A percentile compares a stretch with the other conserved stretches of the same genome.
phyloP scores from a whole-genome alignment of 1,140 invertebrate species.

The Pogonus chalceus region DNA sequence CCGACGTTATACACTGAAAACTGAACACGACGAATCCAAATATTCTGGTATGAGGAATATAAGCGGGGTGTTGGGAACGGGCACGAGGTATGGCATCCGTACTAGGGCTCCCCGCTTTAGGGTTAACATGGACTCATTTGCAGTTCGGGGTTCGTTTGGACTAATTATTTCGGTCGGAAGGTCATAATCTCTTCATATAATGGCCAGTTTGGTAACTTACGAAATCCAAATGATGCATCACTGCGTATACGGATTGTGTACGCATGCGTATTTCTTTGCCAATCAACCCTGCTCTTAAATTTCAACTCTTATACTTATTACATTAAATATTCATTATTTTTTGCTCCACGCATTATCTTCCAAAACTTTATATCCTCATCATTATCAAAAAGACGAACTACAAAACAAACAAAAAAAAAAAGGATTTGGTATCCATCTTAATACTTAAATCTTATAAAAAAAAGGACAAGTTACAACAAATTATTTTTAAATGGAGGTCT shows the following conservation, averaged over 20 bases:
- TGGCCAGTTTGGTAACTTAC: slow-evolving; percentile 33
- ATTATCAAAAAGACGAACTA: too few species aligned
- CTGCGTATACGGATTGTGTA: neutral
- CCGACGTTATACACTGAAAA: slow-evolving; percentile 14
- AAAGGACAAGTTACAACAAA: too few species aligned
- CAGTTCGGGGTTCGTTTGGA: slow-evolving; percentile 20
- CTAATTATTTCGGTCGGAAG: slow-evolving; percentile 37
- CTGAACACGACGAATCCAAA: neutral
- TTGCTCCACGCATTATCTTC: too few species aligned
- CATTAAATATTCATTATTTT: too few species aligned
- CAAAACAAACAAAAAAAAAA: too few species aligned
- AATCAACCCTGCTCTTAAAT: too few species aligned
- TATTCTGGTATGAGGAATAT: neutral
- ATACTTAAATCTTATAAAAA: too few species aligned
- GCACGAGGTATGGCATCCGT: neutral
- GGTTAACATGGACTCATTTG: slow-evolving; percentile 35
- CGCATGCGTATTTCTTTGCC: too few species aligned
- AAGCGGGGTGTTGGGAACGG: neutral
- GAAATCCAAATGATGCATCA: slow-evolving; percentile 24
- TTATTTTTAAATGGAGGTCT: too few species aligned
- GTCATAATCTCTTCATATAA: slow-evolving; percentile 36
- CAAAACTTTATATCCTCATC: too few species aligned
- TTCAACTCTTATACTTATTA: too few species aligned
- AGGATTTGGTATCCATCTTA: too few species aligned
- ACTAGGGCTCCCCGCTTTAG: slow-evolving; percentile 12